A percentile compares a stretch with the other conserved stretches of the same genome.
Evolutionary conservation across 2,113 vertebrate genomes (phyloP).

Genomic region (Neofelis nebulosa): DNA sequence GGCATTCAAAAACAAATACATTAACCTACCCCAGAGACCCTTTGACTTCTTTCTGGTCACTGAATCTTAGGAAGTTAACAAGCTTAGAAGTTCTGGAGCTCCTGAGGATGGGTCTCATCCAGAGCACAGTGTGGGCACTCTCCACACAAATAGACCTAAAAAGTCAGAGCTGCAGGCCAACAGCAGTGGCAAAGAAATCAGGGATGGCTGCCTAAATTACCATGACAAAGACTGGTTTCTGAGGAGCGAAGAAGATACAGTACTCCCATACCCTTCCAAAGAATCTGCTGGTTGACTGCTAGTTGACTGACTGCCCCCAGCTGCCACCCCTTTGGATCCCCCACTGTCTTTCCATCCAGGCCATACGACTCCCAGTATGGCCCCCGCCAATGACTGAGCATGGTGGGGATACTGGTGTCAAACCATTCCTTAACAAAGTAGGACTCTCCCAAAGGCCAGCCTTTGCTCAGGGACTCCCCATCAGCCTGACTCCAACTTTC

Average conservation of each 20-base stretch:
- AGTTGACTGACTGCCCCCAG: background rate
- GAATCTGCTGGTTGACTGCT: background rate
- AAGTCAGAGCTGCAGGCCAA: background rate
- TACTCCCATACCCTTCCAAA: background rate
- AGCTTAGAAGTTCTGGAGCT: background rate
- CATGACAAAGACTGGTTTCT: background rate
- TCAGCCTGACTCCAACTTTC: background rate
- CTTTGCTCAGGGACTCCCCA: background rate
- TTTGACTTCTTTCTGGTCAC: background rate
- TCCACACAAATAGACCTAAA: background rate
- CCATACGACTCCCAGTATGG: rapidly evolving
- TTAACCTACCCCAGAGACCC: rapidly evolving
- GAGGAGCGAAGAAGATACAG: background rate
- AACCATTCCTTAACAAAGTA: rapidly evolving
- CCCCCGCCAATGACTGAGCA: background rate
- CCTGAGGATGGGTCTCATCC: background rate
- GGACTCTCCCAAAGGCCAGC: background rate
- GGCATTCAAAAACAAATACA: background rate
- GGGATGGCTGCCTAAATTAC: background rate
- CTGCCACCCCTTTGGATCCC: rapidly evolving
- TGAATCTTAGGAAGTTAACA: background rate
- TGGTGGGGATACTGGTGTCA: too few relatives aligned
- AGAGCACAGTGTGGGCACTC: background rate
- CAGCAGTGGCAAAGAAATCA: background rate
- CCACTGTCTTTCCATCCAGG: background rate